Conservation (phyloP, 2,797 vertebrate species). For the Odontamblyopus lacepedii region DNA sequence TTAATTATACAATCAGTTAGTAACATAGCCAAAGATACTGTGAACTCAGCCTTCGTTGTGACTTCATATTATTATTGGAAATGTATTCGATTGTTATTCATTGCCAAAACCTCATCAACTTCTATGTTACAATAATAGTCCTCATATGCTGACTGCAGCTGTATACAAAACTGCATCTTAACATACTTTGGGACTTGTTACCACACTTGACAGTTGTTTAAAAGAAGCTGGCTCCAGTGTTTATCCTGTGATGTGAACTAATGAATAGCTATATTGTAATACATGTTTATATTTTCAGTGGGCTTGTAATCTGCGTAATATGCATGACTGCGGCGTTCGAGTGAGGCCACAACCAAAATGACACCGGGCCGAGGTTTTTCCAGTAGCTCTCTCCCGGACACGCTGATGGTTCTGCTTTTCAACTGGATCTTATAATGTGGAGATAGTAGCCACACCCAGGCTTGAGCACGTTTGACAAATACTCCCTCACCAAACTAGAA, state of each 20-base stretch:
- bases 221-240: slow-evolving; percentile 35
- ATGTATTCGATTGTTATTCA: slow-evolving; percentile 1
- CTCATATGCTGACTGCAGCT: background rate
- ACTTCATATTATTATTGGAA: background rate
- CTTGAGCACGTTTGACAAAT: slow-evolving; percentile 49
- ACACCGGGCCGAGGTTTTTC: slow-evolving; percentile 39
- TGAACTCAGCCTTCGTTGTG: too few relatives aligned
- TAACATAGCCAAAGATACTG: background rate
- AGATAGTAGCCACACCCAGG: slow-evolving; percentile 56
- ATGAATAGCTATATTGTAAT: slow-evolving; percentile 39
- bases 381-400: slow-evolving; percentile 16
- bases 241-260: slow-evolving; percentile 38
- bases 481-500: slow-evolving; percentile 34
- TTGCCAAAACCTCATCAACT: too few relatives aligned
- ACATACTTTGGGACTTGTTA: background rate
- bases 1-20: background rate
- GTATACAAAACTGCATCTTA: slow-evolving; percentile 10
- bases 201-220: slow-evolving; percentile 18
- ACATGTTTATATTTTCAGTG: slow-evolving; percentile 33
- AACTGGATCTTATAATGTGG: slow-evolving; percentile 31
- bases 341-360: slow-evolving; percentile 47
- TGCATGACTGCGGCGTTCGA: slow-evolving; percentile 28
- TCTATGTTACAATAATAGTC: background rate
- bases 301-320: slow-evolving; percentile 48
- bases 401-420: slow-evolving; percentile 33